Base-by-base conservation (phyloP, 2,113 vertebrate genomes). In the Mastomys natalensis region DNA sequence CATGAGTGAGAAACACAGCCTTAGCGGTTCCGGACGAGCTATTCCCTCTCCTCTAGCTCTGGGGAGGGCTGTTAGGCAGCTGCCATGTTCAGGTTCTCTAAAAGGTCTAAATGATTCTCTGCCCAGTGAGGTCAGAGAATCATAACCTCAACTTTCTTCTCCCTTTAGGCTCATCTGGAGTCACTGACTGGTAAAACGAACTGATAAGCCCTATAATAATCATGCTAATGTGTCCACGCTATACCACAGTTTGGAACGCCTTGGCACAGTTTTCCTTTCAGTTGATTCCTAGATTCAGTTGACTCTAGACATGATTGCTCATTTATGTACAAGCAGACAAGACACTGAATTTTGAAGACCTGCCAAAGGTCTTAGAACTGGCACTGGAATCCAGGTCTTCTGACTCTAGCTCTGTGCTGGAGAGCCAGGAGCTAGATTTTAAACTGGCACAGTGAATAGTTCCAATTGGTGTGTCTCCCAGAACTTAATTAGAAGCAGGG, bases 351-450 rank as follows among this genome's bases (percentile, higher is more conserved):
- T 78, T 60, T 53, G 15, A 89, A 86, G 64, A 70, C 55, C 74
- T 76, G 95, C 40, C 90, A 82, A 45, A 95, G 82, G 91, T 82
- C 93, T 88, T 3, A 7, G 13, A 5, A 48, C 40, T 70, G 93
- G 16, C 37, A 48, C 92, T 12, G 2, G 7, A 37, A 48, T 43
- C 72, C 58, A 40, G n/a, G 24, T 80, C 78, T 87, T 77, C 94
- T 66, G 77, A 74, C 31, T 72, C 1, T 0, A n/a, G 22, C 5
- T 51, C 43, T 19, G 51, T 22, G 43, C 70, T 15, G 34, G 64
- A 58, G 19, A 80, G n/a, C 68, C 58, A 48, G 82, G 19, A 48
- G 48, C 53, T 43, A 5, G 13, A 62, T 81, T 80, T 26, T 94
- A 92, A 68, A 4, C 16, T 4, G n/a, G 82, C 53, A 48, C 4